Conservation (phyloP, 37 sponge, comb jelly and placozoan species). For the Beroe forskalii region DNA sequence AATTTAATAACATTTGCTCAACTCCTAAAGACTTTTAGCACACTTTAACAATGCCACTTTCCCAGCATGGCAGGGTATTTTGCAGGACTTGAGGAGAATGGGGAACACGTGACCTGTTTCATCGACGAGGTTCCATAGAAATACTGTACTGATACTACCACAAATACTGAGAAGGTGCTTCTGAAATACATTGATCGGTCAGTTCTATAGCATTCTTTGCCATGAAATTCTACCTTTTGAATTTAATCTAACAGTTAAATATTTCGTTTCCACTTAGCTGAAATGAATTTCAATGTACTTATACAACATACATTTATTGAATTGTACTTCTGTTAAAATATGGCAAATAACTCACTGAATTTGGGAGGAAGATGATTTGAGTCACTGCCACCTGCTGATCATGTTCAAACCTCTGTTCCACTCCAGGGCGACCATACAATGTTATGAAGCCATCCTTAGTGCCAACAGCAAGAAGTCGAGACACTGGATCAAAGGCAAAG, state of each 20-base stretch:
- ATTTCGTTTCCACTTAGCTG: no score
- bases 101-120: constrained; percentile 7
- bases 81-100: not conserved
- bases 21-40: no score
- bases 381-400: constrained; percentile 11
- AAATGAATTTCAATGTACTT: no score
- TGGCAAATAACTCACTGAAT: not conserved
- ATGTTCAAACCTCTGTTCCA: constrained; percentile 28
- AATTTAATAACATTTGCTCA: no score
- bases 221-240: no score
- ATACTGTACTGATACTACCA: not conserved
- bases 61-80: constrained; percentile 47
- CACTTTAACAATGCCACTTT: no score
- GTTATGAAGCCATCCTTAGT: not conserved
- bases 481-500: constrained; percentile 26
- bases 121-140: constrained; percentile 3
- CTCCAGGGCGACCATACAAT: constrained; percentile 24
- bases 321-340: no score
- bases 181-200: not conserved
- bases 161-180: not conserved
- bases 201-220: no score
- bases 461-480: constrained; percentile 6
- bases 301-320: no score
- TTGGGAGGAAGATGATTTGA: constrained; percentile 17
- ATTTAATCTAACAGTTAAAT: no score